phyloP scores from a whole-genome alignment of 2,797 vertebrate species.

The Arremon aurantiirostris region DNA sequence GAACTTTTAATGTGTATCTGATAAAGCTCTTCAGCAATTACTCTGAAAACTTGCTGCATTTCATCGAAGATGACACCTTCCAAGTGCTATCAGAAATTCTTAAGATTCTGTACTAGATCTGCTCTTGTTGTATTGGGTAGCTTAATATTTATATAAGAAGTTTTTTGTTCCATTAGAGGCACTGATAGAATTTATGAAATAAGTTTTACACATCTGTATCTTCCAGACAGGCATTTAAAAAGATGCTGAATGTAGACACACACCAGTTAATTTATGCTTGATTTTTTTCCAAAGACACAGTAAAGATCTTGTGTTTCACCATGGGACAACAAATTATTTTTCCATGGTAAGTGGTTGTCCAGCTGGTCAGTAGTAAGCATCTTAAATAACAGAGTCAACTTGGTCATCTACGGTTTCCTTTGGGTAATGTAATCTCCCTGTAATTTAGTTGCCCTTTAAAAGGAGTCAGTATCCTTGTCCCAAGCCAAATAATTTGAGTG shows the following conservation, averaged over 20 bases:
- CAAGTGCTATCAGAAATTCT: not conserved
- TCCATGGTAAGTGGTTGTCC: not conserved
- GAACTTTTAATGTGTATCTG: not conserved
- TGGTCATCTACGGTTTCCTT: not conserved
- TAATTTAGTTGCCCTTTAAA: not conserved
- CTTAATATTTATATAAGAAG: not conserved
- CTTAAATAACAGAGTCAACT: not conserved
- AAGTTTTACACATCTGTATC: not conserved
- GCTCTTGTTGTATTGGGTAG: not conserved
- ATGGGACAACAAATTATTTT: not conserved
- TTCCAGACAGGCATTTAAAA: not conserved
- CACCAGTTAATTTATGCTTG: not conserved
- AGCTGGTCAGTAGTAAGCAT: not conserved
- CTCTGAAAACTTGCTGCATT: not conserved
- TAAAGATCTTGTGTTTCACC: not conserved
- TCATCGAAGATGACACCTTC: not conserved
- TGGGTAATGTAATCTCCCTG: not conserved
- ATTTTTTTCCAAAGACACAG: not conserved
- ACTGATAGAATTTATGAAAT: not conserved
- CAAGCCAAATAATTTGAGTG: not conserved
- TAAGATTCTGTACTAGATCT: not conserved
- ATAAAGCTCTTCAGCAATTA: not conserved
- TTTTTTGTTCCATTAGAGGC: not conserved
- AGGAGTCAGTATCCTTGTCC: not conserved
- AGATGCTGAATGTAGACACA: not conserved